Percentiles rank a stretch among this genome's conserved stretches.
phyloP scores from a whole-genome alignment of 2,113 vertebrate genomes.

The Nyctibius bracteatus region DNA sequence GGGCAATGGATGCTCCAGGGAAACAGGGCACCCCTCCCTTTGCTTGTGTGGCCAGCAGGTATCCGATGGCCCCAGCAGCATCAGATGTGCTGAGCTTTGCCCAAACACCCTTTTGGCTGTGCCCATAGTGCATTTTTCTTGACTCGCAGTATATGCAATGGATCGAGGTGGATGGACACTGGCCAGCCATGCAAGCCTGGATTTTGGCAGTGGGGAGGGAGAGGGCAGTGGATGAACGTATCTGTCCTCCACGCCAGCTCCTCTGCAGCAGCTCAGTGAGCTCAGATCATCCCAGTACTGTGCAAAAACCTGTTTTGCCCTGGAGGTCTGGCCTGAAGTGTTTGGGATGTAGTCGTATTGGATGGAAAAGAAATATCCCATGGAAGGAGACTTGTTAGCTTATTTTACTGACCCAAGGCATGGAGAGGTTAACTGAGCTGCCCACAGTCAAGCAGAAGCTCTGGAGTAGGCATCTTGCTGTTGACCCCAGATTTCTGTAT shows the following conservation, averaged over 20 bases:
- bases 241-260: not conserved
- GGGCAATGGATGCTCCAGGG: not conserved
- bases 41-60: not conserved
- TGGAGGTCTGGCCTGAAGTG: not conserved
- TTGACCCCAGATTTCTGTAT: not conserved
- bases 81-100: not conserved
- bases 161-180: not conserved
- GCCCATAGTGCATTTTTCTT: not conserved
- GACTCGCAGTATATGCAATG: rapidly evolving
- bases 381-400: not conserved
- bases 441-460: not conserved
- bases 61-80: not conserved
- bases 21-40: not conserved
- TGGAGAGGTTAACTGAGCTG: not conserved
- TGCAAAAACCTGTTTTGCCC: not conserved
- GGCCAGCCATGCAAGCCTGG: not conserved
- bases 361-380: not conserved
- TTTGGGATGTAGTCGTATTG: rapidly evolving
- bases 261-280: not conserved
- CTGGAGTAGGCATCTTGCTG: not conserved
- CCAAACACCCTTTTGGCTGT: not conserved
- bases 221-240: not conserved
- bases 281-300: not conserved
- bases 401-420: not conserved
- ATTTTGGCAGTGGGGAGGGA: not conserved